Base-by-base conservation (phyloP, 2,113 vertebrate species). In the Addax nasomaculatus region DNA sequence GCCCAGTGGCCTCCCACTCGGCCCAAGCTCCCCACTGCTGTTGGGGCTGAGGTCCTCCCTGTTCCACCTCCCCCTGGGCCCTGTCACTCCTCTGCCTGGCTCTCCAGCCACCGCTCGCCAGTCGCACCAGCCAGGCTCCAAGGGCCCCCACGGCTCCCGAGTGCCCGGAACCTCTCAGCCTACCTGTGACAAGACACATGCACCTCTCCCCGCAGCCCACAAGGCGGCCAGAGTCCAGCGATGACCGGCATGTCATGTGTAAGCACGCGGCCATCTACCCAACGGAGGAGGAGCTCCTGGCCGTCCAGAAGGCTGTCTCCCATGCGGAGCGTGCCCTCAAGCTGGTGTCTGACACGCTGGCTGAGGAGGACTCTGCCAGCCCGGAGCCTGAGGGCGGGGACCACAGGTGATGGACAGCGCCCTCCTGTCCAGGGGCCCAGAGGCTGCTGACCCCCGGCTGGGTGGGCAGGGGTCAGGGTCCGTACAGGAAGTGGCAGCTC, bases 221-320 rank as follows among this genome's bases (percentile, higher is more conserved):
- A 10, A 98, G 99, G 2, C 97, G 99, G 9, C 99, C 98, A 0
- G 99, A 99, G 90, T 99, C 99, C 30, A 98, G 98, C 0, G 99
- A 99, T 0, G 99, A 99, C 97, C 99, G 99, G 2, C 99, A 99
- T 64, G 99, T 99, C 97, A 99, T 99, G 99, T 98, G 98, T 23
- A 99, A 99, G 64, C 99, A 99, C 39, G 98, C 99, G 0, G 98
- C 98, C 88, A 99, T 99, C 97, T 99, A 99, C 98, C 99, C 99
- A 0, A 98, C 98, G 0, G 99, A 99, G 91, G 98, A 98, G 11
- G 99, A 99, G 98, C 99, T 99, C 23, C 99, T 99, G 98, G 99
- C 99, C 4, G 98, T 99, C 62, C 99, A 99, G 98, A 99, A 96
- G 79, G 99, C 99, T 0, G 99, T 99, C 30, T 99, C 99, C 2